phyloP scores from a whole-genome alignment of 2,888 invertebrate genomes.

The Dendrolimus houi region DNA sequence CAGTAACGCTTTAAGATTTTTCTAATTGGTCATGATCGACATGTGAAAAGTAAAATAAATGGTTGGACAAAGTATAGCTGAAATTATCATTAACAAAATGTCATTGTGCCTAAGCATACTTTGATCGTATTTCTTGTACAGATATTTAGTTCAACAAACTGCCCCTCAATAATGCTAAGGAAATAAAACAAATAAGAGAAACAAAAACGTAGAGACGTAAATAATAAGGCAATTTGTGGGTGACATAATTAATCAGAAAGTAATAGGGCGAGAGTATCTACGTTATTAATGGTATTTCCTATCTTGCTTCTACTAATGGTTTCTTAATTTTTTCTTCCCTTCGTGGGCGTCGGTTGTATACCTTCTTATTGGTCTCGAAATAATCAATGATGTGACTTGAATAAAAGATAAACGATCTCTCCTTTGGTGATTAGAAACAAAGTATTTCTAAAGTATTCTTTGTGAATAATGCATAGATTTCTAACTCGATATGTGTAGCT shows the following conservation, averaged over 20 bases:
- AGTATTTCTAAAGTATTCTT: neutral
- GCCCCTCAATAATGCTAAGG: too few species aligned
- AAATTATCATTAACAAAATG: too few species aligned
- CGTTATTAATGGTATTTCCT: slow-evolving; percentile 29
- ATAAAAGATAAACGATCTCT: slow-evolving; percentile 20
- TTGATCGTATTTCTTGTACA: too few species aligned
- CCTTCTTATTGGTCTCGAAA: slow-evolving; percentile 21
- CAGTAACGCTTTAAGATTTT: too few species aligned
- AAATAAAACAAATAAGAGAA: neutral
- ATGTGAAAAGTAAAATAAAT: too few species aligned
- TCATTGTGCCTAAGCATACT: too few species aligned
- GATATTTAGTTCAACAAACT: too few species aligned
- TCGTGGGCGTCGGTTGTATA: slow-evolving; percentile 13
- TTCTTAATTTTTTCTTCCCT: slow-evolving; percentile 11
- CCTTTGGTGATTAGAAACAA: neutral
- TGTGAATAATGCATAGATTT: neutral
- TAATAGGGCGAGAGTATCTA: slow-evolving; percentile 28
- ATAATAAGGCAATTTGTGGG: slow-evolving; percentile 22
- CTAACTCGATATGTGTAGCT: neutral
- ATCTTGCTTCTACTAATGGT: slow-evolving; percentile 11
- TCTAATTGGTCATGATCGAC: too few species aligned
- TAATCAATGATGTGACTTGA: slow-evolving; percentile 23
- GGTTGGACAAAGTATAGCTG: too few species aligned
- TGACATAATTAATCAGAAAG: slow-evolving; percentile 37
- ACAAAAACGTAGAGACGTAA: slow-evolving; percentile 3